Evolutionary conservation across 2,113 vertebrate species (phyloP).

Genomic region (Bos indicus): DNA sequence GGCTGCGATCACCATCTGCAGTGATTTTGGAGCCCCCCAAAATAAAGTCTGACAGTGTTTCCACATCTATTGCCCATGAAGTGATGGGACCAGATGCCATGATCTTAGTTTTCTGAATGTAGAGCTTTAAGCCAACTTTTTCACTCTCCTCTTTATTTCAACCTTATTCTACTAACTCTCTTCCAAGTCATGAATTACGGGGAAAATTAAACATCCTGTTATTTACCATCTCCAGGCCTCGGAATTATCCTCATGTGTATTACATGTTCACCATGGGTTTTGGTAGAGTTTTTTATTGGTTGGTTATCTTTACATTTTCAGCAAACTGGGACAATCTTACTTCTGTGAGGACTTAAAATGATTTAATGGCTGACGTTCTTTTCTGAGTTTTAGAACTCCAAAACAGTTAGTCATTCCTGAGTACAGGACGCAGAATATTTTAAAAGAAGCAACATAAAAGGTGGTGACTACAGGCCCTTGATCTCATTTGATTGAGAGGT

Average conservation of each 20-base stretch:
- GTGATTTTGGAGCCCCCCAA: too few relatives aligned
- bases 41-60: too few relatives aligned
- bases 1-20: too few relatives aligned
- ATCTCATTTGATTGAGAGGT: neutral
- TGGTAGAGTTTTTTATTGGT: neutral
- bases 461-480: neutral
- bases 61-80: too few relatives aligned
- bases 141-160: neutral
- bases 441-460: neutral
- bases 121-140: too few relatives aligned
- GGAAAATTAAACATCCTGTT: conserved; percentile 17
- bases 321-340: neutral
- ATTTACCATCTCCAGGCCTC: neutral
- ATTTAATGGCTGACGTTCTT: neutral
- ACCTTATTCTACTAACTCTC: neutral
- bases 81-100: too few relatives aligned
- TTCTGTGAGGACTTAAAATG: neutral
- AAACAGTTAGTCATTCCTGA: neutral
- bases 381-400: neutral
- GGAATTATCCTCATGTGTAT: neutral
- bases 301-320: conserved; percentile 8
- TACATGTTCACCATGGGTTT: neutral
- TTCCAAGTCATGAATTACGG: neutral
- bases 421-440: neutral
- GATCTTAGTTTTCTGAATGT: too few relatives aligned